A percentile compares a stretch with the other conserved stretches of the same genome.
Conservation (phyloP, 2,113 vertebrate genomes). For the Pagrus major region DNA sequence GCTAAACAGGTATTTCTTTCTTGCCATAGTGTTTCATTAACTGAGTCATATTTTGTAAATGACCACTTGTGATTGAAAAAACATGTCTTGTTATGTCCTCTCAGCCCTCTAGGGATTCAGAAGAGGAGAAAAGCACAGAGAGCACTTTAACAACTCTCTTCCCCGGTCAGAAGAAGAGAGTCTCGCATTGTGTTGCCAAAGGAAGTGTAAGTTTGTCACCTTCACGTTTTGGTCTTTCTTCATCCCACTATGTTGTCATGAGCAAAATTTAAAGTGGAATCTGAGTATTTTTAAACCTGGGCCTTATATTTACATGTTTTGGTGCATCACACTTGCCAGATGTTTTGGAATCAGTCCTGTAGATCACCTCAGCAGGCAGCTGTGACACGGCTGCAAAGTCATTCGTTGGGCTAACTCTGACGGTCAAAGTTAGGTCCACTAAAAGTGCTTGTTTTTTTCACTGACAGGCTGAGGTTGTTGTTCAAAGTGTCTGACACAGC, state of each 20-base stretch:
- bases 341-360: no score
- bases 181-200: slow-evolving; percentile 92
- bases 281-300: no score
- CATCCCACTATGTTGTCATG: background rate
- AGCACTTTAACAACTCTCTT: slow-evolving; percentile 89
- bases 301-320: no score
- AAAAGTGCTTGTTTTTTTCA: no score
- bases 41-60: background rate
- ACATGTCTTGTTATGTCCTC: slow-evolving; percentile 22
- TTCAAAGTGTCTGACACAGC: no score
- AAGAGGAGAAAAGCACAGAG: slow-evolving; percentile 82
- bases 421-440: no score
- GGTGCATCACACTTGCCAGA: no score
- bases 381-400: no score
- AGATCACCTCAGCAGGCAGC: no score
- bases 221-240: background rate
- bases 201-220: slow-evolving; percentile 86
- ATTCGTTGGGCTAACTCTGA: no score
- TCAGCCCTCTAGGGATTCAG: slow-evolving; percentile 79
- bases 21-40: background rate
- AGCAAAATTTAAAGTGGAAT: background rate
- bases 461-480: no score
- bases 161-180: slow-evolving; percentile 95
- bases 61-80: background rate
- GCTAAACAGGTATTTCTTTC: slow-evolving; percentile 87